Conservation (phyloP, 2,888 invertebrate species). For the Drosophila tripunctata region DNA sequence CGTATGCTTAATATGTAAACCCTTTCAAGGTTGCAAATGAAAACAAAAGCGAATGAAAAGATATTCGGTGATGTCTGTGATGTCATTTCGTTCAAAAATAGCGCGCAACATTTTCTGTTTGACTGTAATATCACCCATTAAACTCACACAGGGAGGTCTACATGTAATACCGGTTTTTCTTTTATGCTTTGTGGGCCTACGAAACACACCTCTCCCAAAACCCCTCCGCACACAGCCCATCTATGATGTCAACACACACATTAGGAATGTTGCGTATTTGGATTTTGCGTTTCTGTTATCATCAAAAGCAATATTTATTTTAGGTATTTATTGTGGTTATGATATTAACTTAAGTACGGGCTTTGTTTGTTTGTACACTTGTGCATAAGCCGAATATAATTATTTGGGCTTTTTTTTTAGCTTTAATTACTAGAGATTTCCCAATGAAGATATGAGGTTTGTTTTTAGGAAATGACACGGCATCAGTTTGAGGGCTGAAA, state of each 20-base stretch:
- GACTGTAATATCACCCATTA: constrained; percentile 36
- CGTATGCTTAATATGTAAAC: constrained; percentile 35
- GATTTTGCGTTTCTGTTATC: constrained; percentile 45
- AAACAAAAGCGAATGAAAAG: constrained; percentile 30
- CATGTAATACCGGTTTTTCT: constrained; percentile 54
- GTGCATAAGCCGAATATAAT: not conserved
- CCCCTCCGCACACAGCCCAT: not conserved
- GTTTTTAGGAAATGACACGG: too few relatives aligned
- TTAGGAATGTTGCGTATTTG: constrained; percentile 30
- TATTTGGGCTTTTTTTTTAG: constrained; percentile 1
- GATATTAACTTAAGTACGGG: constrained; percentile 13
- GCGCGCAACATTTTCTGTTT: constrained; percentile 21
- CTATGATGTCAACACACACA: constrained; percentile 52
- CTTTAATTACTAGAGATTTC: constrained; percentile 16
- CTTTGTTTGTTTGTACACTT: constrained; percentile 7
- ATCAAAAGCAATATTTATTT: constrained; percentile 56
- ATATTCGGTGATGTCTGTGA: constrained; percentile 17
- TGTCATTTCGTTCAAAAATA: constrained; percentile 44
- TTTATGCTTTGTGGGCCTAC: not conserved
- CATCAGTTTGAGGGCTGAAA: not conserved
- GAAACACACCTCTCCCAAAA: not conserved
- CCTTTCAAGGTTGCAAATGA: constrained; percentile 45
- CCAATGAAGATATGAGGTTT: not conserved
- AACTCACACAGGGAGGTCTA: not conserved
- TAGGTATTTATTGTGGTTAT: constrained; percentile 33